A percentile compares a stretch with the other conserved stretches of the same genome.
phyloP scores from a whole-genome alignment of 2,888 invertebrate genomes.

The Unio pictorum region DNA sequence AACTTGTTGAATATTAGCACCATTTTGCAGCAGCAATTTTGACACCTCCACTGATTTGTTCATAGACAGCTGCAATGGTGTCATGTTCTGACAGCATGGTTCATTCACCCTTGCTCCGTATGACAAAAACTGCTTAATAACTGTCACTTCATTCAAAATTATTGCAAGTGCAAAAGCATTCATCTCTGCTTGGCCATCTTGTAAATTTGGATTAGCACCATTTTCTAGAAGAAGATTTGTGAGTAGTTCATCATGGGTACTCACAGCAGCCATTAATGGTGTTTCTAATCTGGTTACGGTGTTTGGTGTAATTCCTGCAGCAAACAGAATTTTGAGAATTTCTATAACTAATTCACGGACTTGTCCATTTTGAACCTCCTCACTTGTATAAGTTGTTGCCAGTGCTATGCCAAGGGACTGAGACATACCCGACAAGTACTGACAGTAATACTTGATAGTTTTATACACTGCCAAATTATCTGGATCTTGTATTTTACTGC shows the following conservation, averaged over 20 bases:
- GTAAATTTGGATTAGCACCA: constrained; percentile 39
- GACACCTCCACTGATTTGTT: constrained; percentile 42
- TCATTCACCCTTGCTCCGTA: constrained; percentile 37
- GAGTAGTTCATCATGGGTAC: constrained; percentile 37
- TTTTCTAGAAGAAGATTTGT: constrained; percentile 35
- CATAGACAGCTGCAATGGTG: constrained; percentile 44
- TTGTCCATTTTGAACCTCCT: constrained; percentile 9
- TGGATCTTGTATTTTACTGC: not conserved
- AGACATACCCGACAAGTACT: constrained; percentile 13
- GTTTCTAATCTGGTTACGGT: constrained; percentile 21
- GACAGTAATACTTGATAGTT: constrained; percentile 19
- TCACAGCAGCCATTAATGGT: constrained; percentile 35
- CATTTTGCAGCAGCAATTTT: constrained; percentile 41
- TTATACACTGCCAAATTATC: constrained; percentile 19
- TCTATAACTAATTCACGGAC: constrained; percentile 17
- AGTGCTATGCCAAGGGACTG: constrained; percentile 10
- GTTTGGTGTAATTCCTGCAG: constrained; percentile 23
- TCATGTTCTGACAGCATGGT: constrained; percentile 36
- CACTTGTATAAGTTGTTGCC: constrained; percentile 24
- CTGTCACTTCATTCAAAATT: constrained; percentile 38
- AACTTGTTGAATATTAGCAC: constrained; percentile 41
- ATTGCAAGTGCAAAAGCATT: constrained; percentile 44
- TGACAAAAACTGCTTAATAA: constrained; percentile 38
- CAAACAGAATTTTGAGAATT: constrained; percentile 23
- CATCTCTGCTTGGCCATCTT: constrained; percentile 27